Conservation (phyloP, 1,140 invertebrate genomes). For the Zophobas morio region DNA sequence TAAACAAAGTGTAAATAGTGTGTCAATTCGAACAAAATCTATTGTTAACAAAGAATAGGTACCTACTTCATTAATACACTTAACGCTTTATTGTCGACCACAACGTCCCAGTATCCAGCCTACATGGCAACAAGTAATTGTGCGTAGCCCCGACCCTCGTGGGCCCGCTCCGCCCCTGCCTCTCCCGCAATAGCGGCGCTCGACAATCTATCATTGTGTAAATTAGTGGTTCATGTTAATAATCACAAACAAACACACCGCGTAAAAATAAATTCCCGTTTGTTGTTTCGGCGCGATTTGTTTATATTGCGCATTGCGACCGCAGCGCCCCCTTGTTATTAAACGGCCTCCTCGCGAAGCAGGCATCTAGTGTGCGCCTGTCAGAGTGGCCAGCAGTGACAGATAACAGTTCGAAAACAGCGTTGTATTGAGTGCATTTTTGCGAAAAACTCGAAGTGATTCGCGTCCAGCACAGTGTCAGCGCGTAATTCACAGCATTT, state of each 20-base stretch:
- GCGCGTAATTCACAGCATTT: slow-evolving; percentile 3
- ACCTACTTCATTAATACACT: too few species aligned
- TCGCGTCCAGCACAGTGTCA: slow-evolving; percentile 30
- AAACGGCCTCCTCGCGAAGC: slow-evolving; percentile 19
- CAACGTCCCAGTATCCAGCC: too few species aligned
- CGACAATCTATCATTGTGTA: slow-evolving; percentile 33
- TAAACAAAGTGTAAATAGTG: too few species aligned
- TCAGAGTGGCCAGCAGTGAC: slow-evolving; percentile 37
- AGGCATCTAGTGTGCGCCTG: slow-evolving; percentile 41
- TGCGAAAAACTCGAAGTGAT: slow-evolving; percentile 40
- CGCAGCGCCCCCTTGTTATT: slow-evolving; percentile 31
- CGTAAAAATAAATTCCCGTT: slow-evolving; percentile 36
- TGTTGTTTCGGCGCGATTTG: slow-evolving; percentile 20
- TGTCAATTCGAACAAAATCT: too few species aligned
- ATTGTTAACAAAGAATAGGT: too few species aligned
- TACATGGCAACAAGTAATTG: too few species aligned
- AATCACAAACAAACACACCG: slow-evolving; percentile 19
- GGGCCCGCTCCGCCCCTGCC: not conserved
- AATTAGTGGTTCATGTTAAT: slow-evolving; percentile 4
- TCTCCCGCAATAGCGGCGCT: not conserved
- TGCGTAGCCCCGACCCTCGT: not conserved
- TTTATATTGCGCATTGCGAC: slow-evolving; percentile 42
- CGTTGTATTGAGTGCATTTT: slow-evolving; percentile 49
- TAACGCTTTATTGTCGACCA: too few species aligned
- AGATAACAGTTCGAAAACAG: slow-evolving; percentile 46